These are phyloP conservation scores for Halichondria panicea DNA, from an alignment of 37 sponge, comb jelly and placozoan species.

Conservation along the genomic window DNA sequence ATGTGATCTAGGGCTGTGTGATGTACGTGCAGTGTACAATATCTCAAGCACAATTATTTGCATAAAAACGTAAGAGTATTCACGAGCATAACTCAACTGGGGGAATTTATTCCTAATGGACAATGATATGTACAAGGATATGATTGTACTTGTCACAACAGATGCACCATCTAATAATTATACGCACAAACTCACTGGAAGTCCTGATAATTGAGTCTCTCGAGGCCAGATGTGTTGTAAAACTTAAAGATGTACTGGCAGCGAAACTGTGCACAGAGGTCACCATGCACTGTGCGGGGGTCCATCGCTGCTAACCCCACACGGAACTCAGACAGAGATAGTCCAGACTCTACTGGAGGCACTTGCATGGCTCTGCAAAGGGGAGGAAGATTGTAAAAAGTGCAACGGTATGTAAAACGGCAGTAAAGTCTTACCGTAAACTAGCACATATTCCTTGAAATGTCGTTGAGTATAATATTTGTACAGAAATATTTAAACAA, in stretches of 20 bases:
- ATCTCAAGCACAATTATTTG: too few relatives aligned
- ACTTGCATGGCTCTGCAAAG: too few relatives aligned
- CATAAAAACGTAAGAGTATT: too few relatives aligned
- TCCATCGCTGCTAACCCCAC: constrained; percentile 89
- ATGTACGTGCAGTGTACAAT: too few relatives aligned
- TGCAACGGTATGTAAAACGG: not conserved
- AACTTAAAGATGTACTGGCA: constrained; percentile 86
- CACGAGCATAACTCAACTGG: too few relatives aligned
- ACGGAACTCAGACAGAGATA: constrained; percentile 26
- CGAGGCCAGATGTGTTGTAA: constrained; percentile 65
- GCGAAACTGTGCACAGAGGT: constrained; percentile 78
- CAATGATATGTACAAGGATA: too few relatives aligned
- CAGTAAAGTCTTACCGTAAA: not conserved
- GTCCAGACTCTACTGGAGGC: constrained; percentile 2
- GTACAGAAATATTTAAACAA: not conserved
- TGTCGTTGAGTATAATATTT: not conserved
- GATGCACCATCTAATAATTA: too few relatives aligned
- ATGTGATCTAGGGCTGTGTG: too few relatives aligned
- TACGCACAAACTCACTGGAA: constrained; percentile 83
- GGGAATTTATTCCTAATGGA: too few relatives aligned
- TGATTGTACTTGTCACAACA: too few relatives aligned
- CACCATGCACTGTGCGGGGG: constrained; percentile 85
- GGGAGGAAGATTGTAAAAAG: too few relatives aligned
- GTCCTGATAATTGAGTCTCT: constrained; percentile 48
- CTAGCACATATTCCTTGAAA: not conserved